These are phyloP conservation scores for Mechanitis messenoides DNA, from an alignment of 2,888 invertebrate genomes.

Conservation along the genomic window DNA sequence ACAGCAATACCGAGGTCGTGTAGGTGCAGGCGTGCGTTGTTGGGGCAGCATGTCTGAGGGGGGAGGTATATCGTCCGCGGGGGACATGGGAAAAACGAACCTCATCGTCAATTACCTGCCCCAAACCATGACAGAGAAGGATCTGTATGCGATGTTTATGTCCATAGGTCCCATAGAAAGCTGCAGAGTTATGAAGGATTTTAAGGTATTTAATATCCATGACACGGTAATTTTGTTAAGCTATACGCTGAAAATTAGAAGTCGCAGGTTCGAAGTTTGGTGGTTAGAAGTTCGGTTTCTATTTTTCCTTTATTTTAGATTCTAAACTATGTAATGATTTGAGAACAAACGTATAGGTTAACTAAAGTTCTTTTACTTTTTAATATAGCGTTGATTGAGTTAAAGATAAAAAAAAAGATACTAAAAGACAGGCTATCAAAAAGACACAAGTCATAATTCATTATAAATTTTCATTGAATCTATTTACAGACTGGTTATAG, in stretches of 20 bases:
- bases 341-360: no score
- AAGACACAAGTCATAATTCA: background rate
- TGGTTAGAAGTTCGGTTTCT: background rate
- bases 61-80: slow-evolving; percentile 62
- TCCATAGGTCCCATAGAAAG: slow-evolving; percentile 92
- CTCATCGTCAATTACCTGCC: slow-evolving; percentile 97
- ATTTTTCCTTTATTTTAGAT: slow-evolving; percentile 5
- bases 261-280: no score
- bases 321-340: background rate
- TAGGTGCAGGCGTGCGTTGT: slow-evolving; percentile 49
- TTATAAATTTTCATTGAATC: background rate
- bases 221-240: slow-evolving; percentile 1
- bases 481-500: slow-evolving; percentile 90
- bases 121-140: slow-evolving; percentile 94
- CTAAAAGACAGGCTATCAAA: background rate
- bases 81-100: slow-evolving; percentile 81
- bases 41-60: slow-evolving; percentile 74
- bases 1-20: slow-evolving; percentile 62
- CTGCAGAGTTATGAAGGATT: slow-evolving; percentile 94
- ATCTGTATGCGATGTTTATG: slow-evolving; percentile 91
- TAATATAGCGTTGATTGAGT: no score
- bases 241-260: no score
- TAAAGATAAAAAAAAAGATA: background rate
- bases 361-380: no score
- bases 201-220: slow-evolving; percentile 76